phyloP scores from a whole-genome alignment of 2,888 invertebrate genomes.

The Sussaba pulchella region DNA sequence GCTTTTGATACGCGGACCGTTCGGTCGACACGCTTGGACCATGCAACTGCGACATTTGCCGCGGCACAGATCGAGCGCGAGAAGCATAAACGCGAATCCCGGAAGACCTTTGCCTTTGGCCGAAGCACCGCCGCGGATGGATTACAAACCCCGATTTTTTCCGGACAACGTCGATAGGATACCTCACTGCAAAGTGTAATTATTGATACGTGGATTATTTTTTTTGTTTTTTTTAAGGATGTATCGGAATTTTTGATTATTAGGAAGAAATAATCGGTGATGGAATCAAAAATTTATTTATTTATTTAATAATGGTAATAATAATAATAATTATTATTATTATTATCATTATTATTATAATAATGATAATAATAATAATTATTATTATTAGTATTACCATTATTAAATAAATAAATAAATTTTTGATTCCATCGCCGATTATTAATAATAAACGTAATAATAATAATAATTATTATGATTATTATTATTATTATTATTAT shows the following conservation, averaged over 20 bases:
- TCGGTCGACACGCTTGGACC: conserved; percentile 98
- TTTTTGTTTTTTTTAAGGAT: not conserved
- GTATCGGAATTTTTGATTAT: too few relatives aligned
- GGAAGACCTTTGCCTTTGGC: conserved; percentile 92
- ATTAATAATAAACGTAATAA: too few relatives aligned
- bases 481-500: too few relatives aligned
- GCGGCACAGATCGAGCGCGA: conserved; percentile 90
- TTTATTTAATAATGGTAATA: too few relatives aligned
- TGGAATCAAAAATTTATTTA: not conserved
- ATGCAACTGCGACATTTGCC: conserved; percentile 95
- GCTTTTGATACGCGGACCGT: conserved; percentile 95
- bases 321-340: too few relatives aligned
- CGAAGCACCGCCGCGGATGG: conserved; percentile 88
- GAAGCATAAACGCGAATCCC: conserved; percentile 87
- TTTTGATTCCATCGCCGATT: too few relatives aligned
- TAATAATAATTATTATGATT: too few relatives aligned
- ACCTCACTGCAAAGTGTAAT: conserved; percentile 92
- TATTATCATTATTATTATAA: too few relatives aligned
- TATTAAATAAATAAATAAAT: too few relatives aligned
- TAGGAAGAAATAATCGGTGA: not conserved
- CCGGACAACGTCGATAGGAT: conserved; percentile 93
- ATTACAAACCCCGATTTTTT: conserved; percentile 90
- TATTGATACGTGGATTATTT: conserved; percentile 66
- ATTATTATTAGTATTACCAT: too few relatives aligned
- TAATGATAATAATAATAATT: too few relatives aligned